phyloP scores from a whole-genome alignment of 2,888 invertebrate genomes.

The Mythimna vitellina region DNA sequence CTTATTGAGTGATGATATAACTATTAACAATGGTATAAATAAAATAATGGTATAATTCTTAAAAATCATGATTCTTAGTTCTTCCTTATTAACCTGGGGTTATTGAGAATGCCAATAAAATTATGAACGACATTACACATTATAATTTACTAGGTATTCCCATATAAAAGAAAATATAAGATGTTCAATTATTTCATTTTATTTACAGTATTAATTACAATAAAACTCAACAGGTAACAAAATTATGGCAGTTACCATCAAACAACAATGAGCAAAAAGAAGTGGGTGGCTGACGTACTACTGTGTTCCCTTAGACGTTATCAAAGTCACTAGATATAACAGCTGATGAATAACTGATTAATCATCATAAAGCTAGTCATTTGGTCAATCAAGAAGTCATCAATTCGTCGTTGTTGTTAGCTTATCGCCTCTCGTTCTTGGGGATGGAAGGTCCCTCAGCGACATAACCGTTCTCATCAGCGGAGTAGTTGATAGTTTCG shows the following conservation, averaged over 20 bases:
- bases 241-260: conserved; percentile 20
- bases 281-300: conserved; percentile 1
- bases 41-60: neutral
- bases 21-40: too few relatives aligned
- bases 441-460: conserved; percentile 92
- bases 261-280: conserved; percentile 17
- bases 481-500: conserved; percentile 88
- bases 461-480: conserved; percentile 92
- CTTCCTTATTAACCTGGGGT: neutral
- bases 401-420: conserved; percentile 27
- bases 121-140: neutral
- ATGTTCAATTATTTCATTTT: conserved; percentile 24
- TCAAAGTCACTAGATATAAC: conserved; percentile 20
- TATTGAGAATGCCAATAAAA: neutral
- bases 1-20: too few relatives aligned
- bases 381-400: conserved; percentile 53
- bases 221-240: conserved; percentile 49
- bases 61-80: neutral
- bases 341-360: conserved; percentile 30
- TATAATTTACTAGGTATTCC: neutral
- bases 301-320: conserved; percentile 45
- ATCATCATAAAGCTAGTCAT: conserved; percentile 28
- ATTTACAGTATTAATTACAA: conserved; percentile 41
- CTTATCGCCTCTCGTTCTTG: conserved; percentile 76
- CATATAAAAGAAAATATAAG: neutral